Evolutionary conservation across 2,113 vertebrate species (phyloP).

Genomic region (Prochilodus magdalenae): DNA sequence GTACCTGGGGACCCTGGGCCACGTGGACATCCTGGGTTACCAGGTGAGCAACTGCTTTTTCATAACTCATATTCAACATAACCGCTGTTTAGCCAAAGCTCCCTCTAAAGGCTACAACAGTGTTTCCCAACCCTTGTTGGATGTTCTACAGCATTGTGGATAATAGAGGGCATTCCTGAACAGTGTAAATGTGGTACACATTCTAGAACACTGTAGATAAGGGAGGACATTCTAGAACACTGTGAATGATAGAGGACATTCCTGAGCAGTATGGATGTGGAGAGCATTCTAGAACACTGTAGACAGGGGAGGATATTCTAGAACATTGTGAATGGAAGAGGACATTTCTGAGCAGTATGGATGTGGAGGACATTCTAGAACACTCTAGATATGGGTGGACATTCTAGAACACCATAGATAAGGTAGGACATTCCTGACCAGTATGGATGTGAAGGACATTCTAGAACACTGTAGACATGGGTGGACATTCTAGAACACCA

Average conservation of each 20-base stretch:
- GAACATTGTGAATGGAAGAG: not conserved
- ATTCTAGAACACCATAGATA: not conserved
- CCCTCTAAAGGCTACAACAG: not conserved
- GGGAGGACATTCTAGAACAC: not conserved
- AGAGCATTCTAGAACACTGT: not conserved
- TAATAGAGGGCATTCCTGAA: too few relatives aligned
- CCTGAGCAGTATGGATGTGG: too few relatives aligned
- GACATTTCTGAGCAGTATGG: too few relatives aligned
- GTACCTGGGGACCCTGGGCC: not conserved
- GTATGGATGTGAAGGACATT: not conserved
- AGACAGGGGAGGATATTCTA: not conserved
- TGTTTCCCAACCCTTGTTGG: too few relatives aligned
- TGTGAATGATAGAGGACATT: not conserved
- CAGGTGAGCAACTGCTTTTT: not conserved
- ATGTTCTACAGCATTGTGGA: not conserved
- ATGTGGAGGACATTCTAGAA: not conserved
- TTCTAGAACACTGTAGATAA: not conserved
- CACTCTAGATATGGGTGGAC: not conserved
- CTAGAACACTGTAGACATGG: not conserved
- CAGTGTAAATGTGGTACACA: too few relatives aligned
- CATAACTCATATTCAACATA: not conserved
- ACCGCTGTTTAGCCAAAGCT: not conserved
- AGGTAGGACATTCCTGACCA: too few relatives aligned
- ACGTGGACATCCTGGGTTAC: conserved; percentile 3
- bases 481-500: not conserved